These are phyloP conservation scores for Augochlora pura DNA, from an alignment of 1,140 invertebrate genomes.

Conservation along the genomic window DNA sequence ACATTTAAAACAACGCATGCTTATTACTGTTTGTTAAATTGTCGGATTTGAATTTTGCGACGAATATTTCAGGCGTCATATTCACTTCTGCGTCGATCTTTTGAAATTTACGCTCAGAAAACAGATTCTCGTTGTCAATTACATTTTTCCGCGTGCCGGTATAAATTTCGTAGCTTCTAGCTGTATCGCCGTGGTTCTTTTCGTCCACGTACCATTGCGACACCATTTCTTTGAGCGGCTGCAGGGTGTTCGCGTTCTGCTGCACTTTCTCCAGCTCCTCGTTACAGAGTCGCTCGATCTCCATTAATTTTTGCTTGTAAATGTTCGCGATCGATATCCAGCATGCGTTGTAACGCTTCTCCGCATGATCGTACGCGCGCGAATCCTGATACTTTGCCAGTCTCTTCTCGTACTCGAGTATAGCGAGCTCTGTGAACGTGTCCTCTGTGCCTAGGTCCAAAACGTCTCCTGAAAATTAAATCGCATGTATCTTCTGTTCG, in stretches of 20 bases:
- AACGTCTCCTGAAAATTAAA: conserved; percentile 11
- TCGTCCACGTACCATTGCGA: conserved; percentile 58
- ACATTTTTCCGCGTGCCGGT: not conserved
- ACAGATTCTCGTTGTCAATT: not conserved
- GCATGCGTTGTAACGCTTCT: conserved; percentile 61
- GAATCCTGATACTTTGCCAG: conserved; percentile 62
- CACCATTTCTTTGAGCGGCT: conserved; percentile 58
- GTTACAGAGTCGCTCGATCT: conserved; percentile 64
- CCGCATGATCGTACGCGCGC: conserved; percentile 50
- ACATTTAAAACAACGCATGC: not conserved
- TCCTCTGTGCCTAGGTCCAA: conserved; percentile 41
- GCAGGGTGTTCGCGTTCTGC: conserved; percentile 53
- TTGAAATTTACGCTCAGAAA: not conserved
- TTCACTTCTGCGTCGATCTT: conserved; percentile 57
- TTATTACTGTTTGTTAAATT: conserved; percentile 41
- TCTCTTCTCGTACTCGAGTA: conserved; percentile 64
- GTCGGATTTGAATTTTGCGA: conserved; percentile 49
- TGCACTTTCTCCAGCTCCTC: conserved; percentile 64
- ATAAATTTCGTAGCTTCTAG: not conserved
- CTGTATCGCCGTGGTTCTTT: conserved; percentile 51
- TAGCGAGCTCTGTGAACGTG: conserved; percentile 37
- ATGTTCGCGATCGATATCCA: conserved; percentile 53
- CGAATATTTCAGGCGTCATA: conserved; percentile 59
- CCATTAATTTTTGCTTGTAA: conserved; percentile 57
- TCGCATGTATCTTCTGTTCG: not conserved